Evolutionary conservation across 2,113 vertebrate genomes (phyloP), one percentile per base, ranked within the genome.

Genomic region (Pontoporia blainvillei): DNA sequence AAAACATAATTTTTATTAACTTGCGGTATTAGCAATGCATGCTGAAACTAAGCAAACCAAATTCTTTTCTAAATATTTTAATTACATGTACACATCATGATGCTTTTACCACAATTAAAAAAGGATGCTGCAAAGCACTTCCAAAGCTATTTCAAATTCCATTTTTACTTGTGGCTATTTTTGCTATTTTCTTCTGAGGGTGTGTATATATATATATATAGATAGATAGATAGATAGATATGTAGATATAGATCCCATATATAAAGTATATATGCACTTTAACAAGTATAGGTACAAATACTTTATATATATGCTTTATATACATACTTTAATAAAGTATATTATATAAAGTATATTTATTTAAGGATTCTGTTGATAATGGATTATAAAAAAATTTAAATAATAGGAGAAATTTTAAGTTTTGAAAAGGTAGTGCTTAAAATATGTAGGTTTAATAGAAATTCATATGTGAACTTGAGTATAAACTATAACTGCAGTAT

Each of bases 101-200:
- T 96, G 91, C 44, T 91, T 94, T 85, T 76, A 0, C 0, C 57
- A 86, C 20, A 71, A 87, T 71, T 75, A 62, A 81, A 92, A 81
- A 85, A 96, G 86, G 72, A 83, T 86, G 57, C 73, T 90, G 54
- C 81, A n/a, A 91, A 90, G 39, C 79, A 93, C 6, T 97, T 92
- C 27, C 81, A 91, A 46, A 94, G 73, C 79, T 86, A 34, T 82
- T 84, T 94, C 90, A 94, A 94, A 73, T 73, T 97, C n/a, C 9
- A 79, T 86, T 87, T 94, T 62, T 9, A 13, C 54, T 87, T 8
- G 15, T 36, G 7, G 78, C 29, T 81, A 7, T 64, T 97, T 97
- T 95, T 86, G 86, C 1, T 39, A 4, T 85, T 84, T 81, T 49
- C 64, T 71, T 81, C 9, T 72, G 64, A 72, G 46, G 21, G n/a